These are phyloP conservation scores for Varecia variegata DNA, from an alignment of 2,797 vertebrate species.

Conservation along the genomic window DNA sequence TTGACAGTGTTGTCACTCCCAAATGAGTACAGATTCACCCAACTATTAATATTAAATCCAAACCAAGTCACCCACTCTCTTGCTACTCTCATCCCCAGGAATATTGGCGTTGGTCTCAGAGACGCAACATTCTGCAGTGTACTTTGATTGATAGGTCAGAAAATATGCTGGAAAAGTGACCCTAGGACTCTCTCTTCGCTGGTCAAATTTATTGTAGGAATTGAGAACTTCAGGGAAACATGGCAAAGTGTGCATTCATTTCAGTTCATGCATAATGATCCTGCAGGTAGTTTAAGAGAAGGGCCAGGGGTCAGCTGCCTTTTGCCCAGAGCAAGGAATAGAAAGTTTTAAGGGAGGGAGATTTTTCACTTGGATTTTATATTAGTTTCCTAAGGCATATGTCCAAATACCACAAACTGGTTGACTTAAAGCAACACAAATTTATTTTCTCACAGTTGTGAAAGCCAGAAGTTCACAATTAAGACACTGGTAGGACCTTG, in stretches of 20 bases:
- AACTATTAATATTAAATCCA: constrained; percentile 11
- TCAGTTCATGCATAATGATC: neutral
- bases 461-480: neutral
- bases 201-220: neutral
- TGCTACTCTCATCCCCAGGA: neutral
- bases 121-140: neutral
- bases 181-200: too few species aligned
- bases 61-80: neutral
- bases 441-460: neutral
- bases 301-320: neutral
- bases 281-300: neutral
- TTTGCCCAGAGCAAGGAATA: neutral
- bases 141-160: neutral
- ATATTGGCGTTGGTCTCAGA: neutral
- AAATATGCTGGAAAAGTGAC: neutral
- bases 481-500: neutral
- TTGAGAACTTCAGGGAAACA: neutral
- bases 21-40: neutral
- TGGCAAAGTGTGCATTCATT: neutral
- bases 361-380: neutral
- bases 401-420: neutral
- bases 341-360: neutral
- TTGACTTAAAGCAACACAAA: neutral
- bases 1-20: neutral
- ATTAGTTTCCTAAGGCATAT: neutral